phyloP scores from a whole-genome alignment of 2,113 vertebrate genomes.

The Engystomops pustulosus region DNA sequence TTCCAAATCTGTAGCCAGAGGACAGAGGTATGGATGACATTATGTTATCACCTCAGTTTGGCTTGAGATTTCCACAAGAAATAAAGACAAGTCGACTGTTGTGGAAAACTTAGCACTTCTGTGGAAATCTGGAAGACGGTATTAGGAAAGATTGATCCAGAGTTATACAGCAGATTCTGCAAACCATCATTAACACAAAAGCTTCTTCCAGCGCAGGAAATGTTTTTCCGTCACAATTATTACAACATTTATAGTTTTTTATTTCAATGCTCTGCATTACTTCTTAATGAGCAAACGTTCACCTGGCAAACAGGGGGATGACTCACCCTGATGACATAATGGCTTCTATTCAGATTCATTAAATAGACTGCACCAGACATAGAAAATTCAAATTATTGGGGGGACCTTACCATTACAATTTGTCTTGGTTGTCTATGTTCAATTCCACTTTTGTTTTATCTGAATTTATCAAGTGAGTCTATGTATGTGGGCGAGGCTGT shows the following conservation, averaged over 20 bases:
- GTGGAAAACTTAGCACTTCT: background rate
- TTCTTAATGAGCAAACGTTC: background rate
- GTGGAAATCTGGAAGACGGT: conserved; percentile 27
- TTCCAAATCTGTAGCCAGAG: background rate
- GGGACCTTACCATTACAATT: no score
- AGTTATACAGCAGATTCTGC: background rate
- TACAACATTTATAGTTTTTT: background rate
- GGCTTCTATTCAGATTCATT: background rate
- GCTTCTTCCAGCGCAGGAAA: background rate
- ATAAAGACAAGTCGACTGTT: background rate
- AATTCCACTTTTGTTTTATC: no score
- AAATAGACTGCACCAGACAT: background rate
- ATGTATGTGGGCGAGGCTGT: no score
- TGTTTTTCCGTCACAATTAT: background rate
- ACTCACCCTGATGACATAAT: conserved; percentile 2
- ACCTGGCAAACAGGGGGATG: conserved; percentile 1
- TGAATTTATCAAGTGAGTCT: no score
- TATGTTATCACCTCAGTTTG: background rate
- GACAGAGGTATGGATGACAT: background rate
- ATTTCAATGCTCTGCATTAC: background rate
- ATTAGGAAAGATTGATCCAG: conserved; percentile 18
- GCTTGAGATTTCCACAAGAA: background rate
- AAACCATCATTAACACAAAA: conserved; percentile 29
- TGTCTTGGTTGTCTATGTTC: no score
- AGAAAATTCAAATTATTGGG: background rate